Base-by-base conservation (phyloP, 1,140 invertebrate species). In the Hesperophylax magnus region DNA sequence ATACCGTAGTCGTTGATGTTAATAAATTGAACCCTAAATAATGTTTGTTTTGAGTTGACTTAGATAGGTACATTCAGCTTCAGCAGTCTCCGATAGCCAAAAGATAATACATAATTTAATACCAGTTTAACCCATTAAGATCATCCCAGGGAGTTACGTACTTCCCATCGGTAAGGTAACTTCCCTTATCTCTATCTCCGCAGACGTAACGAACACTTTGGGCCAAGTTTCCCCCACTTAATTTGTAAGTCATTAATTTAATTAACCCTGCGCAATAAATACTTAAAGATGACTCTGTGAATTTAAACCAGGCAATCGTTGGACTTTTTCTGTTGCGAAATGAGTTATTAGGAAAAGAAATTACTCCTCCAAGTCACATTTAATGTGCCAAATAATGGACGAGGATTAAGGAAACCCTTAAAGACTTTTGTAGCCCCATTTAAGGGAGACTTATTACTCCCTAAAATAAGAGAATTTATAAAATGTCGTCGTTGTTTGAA, bases 81-180 rank as follows among this genome's bases (percentile, higher is more conserved):
- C 76, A 67, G 31, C 76, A 75, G 52, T 54, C 54, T 65, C 65
- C 52, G 77, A 79, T 67, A 69, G 31, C 52, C 14, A 17, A 22
- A 47, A 78, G 77, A 78, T 79, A 79, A 79, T 79, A 79, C 65
- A 79, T 79, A 79, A 79, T 79, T 79, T 79, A 79, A 79, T 61
- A 63, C 52, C 31, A 71, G 77, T 79, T 79, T 71, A 79, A 79
- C 77, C 77, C 77, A 69, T 79, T 79, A 65, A 60, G 71, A 75
- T 75, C 71, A 75, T 20, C 52, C 22, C 54, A 31, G 27, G 71
- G 71, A 58, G 15, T 56, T 58, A 56, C 61, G 61, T 54, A 77
- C 76, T 78, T 78, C 76, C 61, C 76, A 54, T 78, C 20, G 60
- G 76, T 27, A 78, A 78, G 76, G 76, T 78, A 67, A 67, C 58